Conservation (phyloP, 2,113 vertebrate species). For the Istiophorus platypterus region DNA sequence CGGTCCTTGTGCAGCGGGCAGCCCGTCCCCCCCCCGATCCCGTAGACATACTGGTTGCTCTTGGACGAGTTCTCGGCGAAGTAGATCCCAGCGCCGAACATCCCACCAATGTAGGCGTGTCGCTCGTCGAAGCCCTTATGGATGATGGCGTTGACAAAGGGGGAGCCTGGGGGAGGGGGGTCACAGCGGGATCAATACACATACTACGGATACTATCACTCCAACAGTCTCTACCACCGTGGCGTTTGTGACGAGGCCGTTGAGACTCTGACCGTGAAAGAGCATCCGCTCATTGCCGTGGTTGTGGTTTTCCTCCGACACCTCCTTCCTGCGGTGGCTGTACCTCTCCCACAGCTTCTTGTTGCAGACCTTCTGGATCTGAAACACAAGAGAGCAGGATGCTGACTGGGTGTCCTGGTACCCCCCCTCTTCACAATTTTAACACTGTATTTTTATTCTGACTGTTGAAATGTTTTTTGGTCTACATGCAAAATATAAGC, state of each 20-base stretch:
- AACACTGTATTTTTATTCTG: no score
- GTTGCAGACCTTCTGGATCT: constrained; percentile 96
- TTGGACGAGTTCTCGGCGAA: background rate
- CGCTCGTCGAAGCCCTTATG: background rate
- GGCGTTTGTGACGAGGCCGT: background rate
- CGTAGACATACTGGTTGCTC: background rate
- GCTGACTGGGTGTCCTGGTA: background rate
- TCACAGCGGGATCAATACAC: background rate
- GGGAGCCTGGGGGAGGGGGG: background rate
- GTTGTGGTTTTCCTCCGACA: constrained; percentile 94
- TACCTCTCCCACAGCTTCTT: constrained; percentile 93
- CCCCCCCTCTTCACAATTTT: no score
- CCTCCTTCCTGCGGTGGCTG: constrained; percentile 93
- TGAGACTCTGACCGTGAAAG: constrained; percentile 87
- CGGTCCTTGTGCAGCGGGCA: constrained; percentile 1
- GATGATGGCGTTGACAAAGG: constrained; percentile 1
- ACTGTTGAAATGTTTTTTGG: no score
- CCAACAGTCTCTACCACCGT: no score
- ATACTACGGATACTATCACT: background rate
- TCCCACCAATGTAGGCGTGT: background rate
- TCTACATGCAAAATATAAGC: no score
- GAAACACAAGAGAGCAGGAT: constrained; percentile 7
- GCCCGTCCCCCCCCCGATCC: background rate
- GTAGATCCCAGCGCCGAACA: background rate
- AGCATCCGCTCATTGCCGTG: constrained; percentile 95